Base-by-base conservation (phyloP, 2,113 vertebrate genomes). In the Oreochromis aureus region DNA sequence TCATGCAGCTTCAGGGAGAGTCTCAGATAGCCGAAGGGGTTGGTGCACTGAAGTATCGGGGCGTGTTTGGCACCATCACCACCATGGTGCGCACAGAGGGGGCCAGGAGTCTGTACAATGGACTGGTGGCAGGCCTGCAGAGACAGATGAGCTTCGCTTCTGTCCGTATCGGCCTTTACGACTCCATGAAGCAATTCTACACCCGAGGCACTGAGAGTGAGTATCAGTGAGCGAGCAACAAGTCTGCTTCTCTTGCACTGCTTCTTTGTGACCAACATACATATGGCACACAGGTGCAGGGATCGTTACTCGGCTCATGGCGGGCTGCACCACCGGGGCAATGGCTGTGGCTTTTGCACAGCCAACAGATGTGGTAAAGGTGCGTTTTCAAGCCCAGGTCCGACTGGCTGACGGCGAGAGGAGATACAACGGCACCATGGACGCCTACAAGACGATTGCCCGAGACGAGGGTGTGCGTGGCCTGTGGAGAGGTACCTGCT, bases 281-380 rank as follows among this genome's bases (percentile, higher is more conserved):
- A 8, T 58, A 13, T 69, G 58, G 12, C 83, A 36, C 63, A 46
- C 94, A 98, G 98, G 96, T 88, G 96, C 96, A 2, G 94, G 97
- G 56, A 96, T 98, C 1, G 94, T 96, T 4, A 95, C 93, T 32
- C 95, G 97, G 2, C 96, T 99, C 56, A 94, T 98, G 91, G 98
- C 98, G 1, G 98, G 98, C 39, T 97, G 97, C 69, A 98, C 98
- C 54, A 98, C 97, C 0, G 97, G 98, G 10, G 98, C 97, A 19
- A 95, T 98, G 96, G 98, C 98, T 3, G 98, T 98, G 22, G 93
- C 95, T 1, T 95, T 98, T 24, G 98, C 98, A 39, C 98, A 98
- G 89, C 98, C 98, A 4, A 98, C 98, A 0, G 98, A 98, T 78
- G 98, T 98, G 89, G 98, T 98, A 12, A 98, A 98, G 92, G 98